These are phyloP conservation scores for Drosophila mulleri DNA, from an alignment of 2,888 invertebrate species.

Conservation along the genomic window DNA sequence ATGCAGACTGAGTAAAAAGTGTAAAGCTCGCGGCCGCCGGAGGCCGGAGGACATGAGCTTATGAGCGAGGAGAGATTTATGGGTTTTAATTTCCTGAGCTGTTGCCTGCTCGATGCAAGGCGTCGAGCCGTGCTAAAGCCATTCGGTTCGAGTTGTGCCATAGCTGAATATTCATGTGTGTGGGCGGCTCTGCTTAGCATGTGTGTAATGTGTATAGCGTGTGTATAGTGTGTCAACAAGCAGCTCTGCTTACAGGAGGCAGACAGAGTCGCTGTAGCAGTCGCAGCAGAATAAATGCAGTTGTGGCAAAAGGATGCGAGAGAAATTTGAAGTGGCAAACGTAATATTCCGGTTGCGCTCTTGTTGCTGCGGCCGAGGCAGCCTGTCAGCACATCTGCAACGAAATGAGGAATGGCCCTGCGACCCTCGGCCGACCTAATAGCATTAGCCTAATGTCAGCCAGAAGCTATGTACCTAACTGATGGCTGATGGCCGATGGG, in stretches of 20 bases:
- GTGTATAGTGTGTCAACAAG: slow-evolving; percentile 48
- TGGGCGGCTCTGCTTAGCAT: slow-evolving; percentile 35
- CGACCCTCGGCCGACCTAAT: slow-evolving; percentile 53
- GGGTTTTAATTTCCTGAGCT: slow-evolving; percentile 84
- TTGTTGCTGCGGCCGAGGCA: slow-evolving; percentile 20
- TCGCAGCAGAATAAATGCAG: slow-evolving; percentile 30
- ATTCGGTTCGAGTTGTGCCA: slow-evolving; percentile 42
- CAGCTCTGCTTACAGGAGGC: slow-evolving; percentile 8
- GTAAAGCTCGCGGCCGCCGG: slow-evolving; percentile 40
- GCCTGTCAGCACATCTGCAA: slow-evolving; percentile 74
- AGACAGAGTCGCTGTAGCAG: neutral
- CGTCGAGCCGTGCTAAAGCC: slow-evolving; percentile 45
- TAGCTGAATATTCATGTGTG: slow-evolving; percentile 32
- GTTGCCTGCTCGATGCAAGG: slow-evolving; percentile 44
- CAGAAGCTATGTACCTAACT: slow-evolving; percentile 59
- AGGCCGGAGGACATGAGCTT: slow-evolving; percentile 48
- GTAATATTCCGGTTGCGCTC: slow-evolving; percentile 75
- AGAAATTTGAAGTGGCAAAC: slow-evolving; percentile 76
- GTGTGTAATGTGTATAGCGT: slow-evolving; percentile 50
- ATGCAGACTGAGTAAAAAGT: slow-evolving; percentile 29
- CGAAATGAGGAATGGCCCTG: slow-evolving; percentile 68
- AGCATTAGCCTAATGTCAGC: slow-evolving; percentile 64
- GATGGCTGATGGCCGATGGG: slow-evolving; percentile 2
- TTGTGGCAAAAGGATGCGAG: slow-evolving; percentile 70
- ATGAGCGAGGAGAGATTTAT: slow-evolving; percentile 81